phyloP scores from a whole-genome alignment of 2,888 invertebrate species.

The Ellobium chinense region DNA sequence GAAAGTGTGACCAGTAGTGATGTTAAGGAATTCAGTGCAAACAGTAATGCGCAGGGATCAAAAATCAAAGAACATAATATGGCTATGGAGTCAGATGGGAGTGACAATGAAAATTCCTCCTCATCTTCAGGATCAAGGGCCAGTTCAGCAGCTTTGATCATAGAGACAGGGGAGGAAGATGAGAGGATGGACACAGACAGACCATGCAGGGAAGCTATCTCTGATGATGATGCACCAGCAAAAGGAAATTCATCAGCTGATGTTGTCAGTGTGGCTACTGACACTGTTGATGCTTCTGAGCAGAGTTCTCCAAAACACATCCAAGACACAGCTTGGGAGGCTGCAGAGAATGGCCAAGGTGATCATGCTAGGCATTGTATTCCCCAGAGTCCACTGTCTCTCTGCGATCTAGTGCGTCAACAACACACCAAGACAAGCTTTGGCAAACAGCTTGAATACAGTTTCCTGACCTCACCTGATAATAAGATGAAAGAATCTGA shows the following conservation, averaged over 20 bases:
- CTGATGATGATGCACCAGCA: neutral
- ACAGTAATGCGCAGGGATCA: neutral
- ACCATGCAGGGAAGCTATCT: neutral
- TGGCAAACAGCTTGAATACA: conserved; percentile 30
- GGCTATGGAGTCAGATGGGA: conserved; percentile 12
- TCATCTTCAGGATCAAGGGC: conserved; percentile 22
- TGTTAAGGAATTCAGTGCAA: too few species aligned
- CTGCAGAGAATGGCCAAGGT: neutral
- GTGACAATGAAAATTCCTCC: conserved; percentile 19
- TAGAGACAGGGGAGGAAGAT: conserved; percentile 43
- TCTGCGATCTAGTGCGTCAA: conserved; percentile 32
- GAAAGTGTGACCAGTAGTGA: neutral
- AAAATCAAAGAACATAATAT: conserved; percentile 3
- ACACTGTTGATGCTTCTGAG: neutral
- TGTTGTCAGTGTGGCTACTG: neutral
- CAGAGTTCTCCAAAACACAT: neutral
- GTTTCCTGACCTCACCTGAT: conserved; percentile 29
- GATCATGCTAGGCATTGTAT: conserved; percentile 13
- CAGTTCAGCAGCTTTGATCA: conserved; percentile 33
- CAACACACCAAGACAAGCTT: conserved; percentile 11
- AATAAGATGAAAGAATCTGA: conserved; percentile 14
- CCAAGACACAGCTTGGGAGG: conserved; percentile 16
- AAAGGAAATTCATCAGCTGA: neutral
- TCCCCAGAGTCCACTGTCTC: conserved; percentile 37
- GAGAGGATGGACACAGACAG: conserved; percentile 14